Conservation (phyloP, 2,888 invertebrate genomes). For the Nesidiocoris tenuis region DNA sequence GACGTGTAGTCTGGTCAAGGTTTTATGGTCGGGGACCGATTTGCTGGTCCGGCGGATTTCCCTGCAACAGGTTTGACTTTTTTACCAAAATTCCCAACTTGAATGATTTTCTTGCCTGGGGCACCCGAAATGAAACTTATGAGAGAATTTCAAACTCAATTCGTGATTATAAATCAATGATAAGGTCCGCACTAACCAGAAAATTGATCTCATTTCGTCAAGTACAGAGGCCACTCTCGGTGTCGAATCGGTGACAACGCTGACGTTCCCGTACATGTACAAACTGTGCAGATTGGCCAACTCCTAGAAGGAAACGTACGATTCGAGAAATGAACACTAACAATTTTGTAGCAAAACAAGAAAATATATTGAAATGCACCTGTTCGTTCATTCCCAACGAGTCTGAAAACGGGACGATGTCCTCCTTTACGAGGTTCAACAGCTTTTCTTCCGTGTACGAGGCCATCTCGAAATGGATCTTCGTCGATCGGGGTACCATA, state of each 20-base stretch:
- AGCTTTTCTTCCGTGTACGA: slow-evolving; percentile 74
- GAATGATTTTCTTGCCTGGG: too few species aligned
- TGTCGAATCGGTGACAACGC: slow-evolving; percentile 72
- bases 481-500: slow-evolving; percentile 61
- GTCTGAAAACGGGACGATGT: slow-evolving; percentile 72
- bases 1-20: slow-evolving; percentile 74
- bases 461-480: slow-evolving; percentile 83
- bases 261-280: slow-evolving; percentile 68
- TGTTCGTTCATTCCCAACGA: slow-evolving; percentile 89
- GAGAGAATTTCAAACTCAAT: too few species aligned
- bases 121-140: too few species aligned
- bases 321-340: background rate
- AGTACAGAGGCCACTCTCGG: slow-evolving; percentile 76
- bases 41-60: slow-evolving; percentile 37
- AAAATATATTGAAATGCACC: too few species aligned
- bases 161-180: too few species aligned
- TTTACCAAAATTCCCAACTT: too few species aligned
- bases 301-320: slow-evolving; percentile 57
- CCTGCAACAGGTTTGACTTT: slow-evolving; percentile 38
- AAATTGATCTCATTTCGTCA: slow-evolving; percentile 77
- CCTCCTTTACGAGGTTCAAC: slow-evolving; percentile 64
- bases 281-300: slow-evolving; percentile 73
- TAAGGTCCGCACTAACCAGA: too few species aligned
- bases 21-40: slow-evolving; percentile 55
- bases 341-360: too few species aligned